Conservation (phyloP, 2,888 invertebrate species). For the Lordiphosa fenestrarum region DNA sequence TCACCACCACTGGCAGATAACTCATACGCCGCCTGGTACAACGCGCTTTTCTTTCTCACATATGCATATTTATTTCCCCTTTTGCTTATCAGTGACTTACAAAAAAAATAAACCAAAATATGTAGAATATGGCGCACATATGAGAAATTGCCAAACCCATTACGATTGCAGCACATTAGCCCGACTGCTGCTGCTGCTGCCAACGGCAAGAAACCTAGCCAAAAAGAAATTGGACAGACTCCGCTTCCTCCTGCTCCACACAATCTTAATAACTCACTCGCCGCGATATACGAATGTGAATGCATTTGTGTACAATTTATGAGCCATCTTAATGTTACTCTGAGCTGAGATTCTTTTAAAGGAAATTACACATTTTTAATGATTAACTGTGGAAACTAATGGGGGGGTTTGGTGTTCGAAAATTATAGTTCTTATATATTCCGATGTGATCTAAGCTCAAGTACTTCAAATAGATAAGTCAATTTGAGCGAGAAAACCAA, state of each 20-base stretch:
- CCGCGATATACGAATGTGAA: conserved; percentile 1
- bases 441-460: too few species aligned
- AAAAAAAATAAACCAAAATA: conserved; percentile 28
- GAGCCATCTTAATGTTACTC: too few species aligned
- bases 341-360: too few species aligned
- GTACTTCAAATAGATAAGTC: too few species aligned
- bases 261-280: conserved; percentile 6
- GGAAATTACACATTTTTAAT: too few species aligned
- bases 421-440: too few species aligned
- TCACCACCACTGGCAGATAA: conserved; percentile 48
- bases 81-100: conserved; percentile 73
- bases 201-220: conserved; percentile 1
- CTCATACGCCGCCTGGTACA: conserved; percentile 63
- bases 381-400: too few species aligned
- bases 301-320: conserved; percentile 6
- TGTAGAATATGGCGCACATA: conserved; percentile 30
- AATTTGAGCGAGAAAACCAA: too few species aligned
- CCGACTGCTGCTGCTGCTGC: background rate
- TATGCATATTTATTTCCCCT: conserved; percentile 76
- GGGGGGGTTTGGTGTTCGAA: too few species aligned
- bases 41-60: conserved; percentile 34
- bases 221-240: too few species aligned
- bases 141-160: conserved; percentile 71
- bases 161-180: conserved; percentile 65
- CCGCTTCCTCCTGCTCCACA: background rate